Evolutionary conservation across 30 jellyfish, hydroid and myxozoan genomes (phyloP).

Genomic region (Catostylus mosaicus): DNA sequence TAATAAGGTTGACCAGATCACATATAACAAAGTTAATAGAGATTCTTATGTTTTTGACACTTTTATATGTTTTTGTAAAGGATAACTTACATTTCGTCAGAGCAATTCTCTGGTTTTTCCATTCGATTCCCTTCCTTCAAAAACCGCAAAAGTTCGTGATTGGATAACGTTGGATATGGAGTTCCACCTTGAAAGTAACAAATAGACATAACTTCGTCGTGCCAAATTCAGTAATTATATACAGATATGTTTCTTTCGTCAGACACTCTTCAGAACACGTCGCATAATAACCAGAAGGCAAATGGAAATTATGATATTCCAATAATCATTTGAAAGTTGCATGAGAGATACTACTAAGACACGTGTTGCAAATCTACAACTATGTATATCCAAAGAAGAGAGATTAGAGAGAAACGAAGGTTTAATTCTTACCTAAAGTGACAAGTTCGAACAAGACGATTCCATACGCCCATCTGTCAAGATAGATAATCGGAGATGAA

Average conservation of each 20-base stretch:
- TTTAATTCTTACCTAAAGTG: conserved; percentile 68
- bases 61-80: too few relatives aligned
- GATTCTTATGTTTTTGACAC: too few relatives aligned
- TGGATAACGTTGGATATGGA: conserved; percentile 14
- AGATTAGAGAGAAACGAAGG: neutral
- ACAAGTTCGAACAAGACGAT: conserved; percentile 73
- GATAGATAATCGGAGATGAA: too few relatives aligned
- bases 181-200: conserved; percentile 1
- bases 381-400: neutral
- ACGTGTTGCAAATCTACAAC: neutral
- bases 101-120: conserved; percentile 23
- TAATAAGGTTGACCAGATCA: too few relatives aligned
- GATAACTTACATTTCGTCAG: neutral
- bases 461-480: conserved; percentile 83
- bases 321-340: too few relatives aligned
- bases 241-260: too few relatives aligned
- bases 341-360: neutral
- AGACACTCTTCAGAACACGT: too few relatives aligned
- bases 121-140: conserved; percentile 25
- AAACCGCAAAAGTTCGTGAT: conserved; percentile 13
- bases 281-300: too few relatives aligned
- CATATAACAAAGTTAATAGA: too few relatives aligned
- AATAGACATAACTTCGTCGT: too few relatives aligned
- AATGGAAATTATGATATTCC: too few relatives aligned
- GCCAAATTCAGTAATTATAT: too few relatives aligned